These are phyloP conservation scores for Drosophila neoperkinsi DNA, from an alignment of 2,888 invertebrate genomes.

Conservation along the genomic window DNA sequence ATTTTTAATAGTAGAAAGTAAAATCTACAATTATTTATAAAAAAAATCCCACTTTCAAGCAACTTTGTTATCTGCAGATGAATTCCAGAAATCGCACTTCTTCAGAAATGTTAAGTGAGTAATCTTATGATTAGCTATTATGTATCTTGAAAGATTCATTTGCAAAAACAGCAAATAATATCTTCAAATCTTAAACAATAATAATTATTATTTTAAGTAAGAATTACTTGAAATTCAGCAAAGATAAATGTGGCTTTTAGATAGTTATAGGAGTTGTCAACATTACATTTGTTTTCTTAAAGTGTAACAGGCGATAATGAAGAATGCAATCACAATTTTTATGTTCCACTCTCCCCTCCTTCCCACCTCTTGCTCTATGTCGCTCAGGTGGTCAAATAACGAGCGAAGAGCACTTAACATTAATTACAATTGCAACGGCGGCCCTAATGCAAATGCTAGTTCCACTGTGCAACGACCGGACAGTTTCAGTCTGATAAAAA, in stretches of 20 bases:
- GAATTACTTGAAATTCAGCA: not conserved
- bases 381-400: slow-evolving; percentile 25
- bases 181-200: not conserved
- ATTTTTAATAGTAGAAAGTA: not conserved
- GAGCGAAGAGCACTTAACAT: slow-evolving; percentile 55
- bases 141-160: not conserved
- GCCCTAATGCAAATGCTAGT: slow-evolving; percentile 61
- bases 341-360: not conserved
- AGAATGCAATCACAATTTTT: slow-evolving; percentile 49
- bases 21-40: not conserved
- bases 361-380: not conserved
- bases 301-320: slow-evolving; percentile 36
- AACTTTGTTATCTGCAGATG: not conserved
- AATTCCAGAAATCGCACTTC: not conserved
- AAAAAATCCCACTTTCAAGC: not conserved
- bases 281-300: slow-evolving; percentile 1
- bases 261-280: not conserved
- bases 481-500: slow-evolving; percentile 42
- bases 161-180: not conserved
- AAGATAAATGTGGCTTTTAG: not conserved
- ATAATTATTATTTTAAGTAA: not conserved
- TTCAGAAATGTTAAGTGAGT: not conserved
- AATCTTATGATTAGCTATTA: not conserved
- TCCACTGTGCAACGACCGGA: slow-evolving; percentile 56
- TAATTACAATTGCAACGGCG: slow-evolving; percentile 58